Evolutionary conservation across 2,113 vertebrate genomes (phyloP).

Genomic region (Opisthocomus hoazin): DNA sequence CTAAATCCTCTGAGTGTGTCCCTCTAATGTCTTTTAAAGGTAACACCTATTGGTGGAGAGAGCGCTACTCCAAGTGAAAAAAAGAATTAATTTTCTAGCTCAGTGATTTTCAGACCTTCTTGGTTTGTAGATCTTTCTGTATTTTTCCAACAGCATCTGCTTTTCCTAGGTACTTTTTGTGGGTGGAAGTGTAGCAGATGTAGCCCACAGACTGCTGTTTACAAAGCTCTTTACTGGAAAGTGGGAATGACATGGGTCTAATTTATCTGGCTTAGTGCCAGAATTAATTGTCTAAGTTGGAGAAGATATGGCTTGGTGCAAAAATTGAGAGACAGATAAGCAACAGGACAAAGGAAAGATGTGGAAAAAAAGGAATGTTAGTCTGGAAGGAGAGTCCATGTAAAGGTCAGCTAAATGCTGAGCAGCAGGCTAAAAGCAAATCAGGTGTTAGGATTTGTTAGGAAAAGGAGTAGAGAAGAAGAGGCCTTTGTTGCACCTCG

Average conservation of each 20-base stretch:
- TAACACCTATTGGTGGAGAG: background rate
- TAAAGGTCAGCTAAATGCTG: background rate
- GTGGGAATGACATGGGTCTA: background rate
- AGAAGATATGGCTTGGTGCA: background rate
- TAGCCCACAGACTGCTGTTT: background rate
- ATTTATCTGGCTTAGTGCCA: background rate
- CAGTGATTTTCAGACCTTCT: background rate
- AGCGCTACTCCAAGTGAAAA: background rate
- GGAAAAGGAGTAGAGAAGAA: background rate
- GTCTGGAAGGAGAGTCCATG: background rate
- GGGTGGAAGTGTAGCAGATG: background rate
- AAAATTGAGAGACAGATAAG: background rate
- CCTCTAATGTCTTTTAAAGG: background rate
- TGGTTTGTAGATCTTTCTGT: background rate
- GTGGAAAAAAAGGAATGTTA: background rate
- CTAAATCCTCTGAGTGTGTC: background rate
- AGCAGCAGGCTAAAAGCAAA: background rate
- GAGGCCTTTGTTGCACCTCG: background rate
- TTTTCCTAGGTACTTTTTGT: background rate
- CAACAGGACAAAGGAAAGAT: background rate
- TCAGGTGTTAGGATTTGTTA: background rate
- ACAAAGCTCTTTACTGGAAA: background rate
- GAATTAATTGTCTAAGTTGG: background rate
- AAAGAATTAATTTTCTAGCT: background rate
- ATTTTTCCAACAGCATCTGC: background rate